These are phyloP conservation scores for Pterocles burchelli DNA, from an alignment of 2,113 vertebrate species.

Conservation along the genomic window DNA sequence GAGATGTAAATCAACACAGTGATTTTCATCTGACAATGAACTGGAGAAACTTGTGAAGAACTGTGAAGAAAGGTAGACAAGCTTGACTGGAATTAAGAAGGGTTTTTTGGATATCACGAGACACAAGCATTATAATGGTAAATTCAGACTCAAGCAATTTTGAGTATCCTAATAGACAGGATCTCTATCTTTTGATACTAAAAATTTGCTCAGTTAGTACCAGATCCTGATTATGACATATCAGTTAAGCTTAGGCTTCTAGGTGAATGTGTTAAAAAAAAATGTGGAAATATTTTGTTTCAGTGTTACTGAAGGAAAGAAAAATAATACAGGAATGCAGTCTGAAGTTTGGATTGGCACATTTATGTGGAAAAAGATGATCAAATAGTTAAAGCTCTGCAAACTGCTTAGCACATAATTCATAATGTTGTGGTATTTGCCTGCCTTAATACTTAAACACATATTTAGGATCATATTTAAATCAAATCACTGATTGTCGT, in stretches of 20 bases:
- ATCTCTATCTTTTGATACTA: neutral
- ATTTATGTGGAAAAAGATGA: neutral
- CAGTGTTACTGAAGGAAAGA: neutral
- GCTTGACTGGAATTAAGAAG: neutral
- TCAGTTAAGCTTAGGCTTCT: neutral
- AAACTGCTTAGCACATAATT: neutral
- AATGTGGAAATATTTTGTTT: neutral
- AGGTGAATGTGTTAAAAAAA: neutral
- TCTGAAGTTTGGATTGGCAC: constrained; percentile 34
- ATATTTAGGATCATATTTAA: constrained; percentile 11
- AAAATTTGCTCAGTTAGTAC: neutral
- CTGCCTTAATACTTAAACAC: constrained; percentile 12
- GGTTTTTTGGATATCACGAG: neutral
- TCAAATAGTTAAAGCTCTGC: neutral
- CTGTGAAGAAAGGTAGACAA: neutral
- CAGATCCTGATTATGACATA: neutral
- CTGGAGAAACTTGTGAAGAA: neutral
- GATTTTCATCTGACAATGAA: neutral
- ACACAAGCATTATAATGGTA: neutral
- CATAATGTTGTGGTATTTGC: neutral
- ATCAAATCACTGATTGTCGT: neutral
- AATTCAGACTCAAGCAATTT: neutral
- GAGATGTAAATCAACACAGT: neutral
- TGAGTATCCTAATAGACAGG: neutral
- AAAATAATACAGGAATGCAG: neutral